Evolutionary conservation across 2,113 vertebrate genomes (phyloP).

Genomic region (Phylloscopus trochilus): DNA sequence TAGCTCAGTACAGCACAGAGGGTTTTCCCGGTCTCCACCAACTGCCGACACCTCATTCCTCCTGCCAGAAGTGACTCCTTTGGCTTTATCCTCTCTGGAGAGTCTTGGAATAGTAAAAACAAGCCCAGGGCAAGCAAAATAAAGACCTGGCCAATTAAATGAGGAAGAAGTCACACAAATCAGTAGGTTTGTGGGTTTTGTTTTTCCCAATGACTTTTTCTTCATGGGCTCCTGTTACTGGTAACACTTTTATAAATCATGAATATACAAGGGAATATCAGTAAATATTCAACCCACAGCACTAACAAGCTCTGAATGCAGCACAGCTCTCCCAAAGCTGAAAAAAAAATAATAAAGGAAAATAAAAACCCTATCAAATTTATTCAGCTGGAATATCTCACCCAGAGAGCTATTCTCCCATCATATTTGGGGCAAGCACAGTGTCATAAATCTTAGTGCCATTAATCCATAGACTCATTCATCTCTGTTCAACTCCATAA

Average conservation of each 20-base stretch:
- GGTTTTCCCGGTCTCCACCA: not conserved
- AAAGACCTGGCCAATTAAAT: not conserved
- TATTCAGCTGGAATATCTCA: conserved; percentile 59
- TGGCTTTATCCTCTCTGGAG: not conserved
- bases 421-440: conserved; percentile 55
- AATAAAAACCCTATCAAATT: conserved; percentile 44
- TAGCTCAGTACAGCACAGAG: not conserved
- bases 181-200: not conserved
- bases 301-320: not conserved
- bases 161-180: not conserved
- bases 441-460: conserved; percentile 68
- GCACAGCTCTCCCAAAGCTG: not conserved
- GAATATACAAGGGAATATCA: not conserved
- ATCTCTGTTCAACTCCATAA: conserved; percentile 65
- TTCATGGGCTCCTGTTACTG: not conserved
- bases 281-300: not conserved
- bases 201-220: not conserved
- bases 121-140: not conserved
- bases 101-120: not conserved
- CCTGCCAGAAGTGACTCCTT: not conserved
- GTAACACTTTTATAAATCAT: not conserved
- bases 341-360: not conserved
- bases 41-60: not conserved
- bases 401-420: conserved; percentile 23
- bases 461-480: conserved; percentile 63